Base-by-base conservation (phyloP, 1,140 invertebrate genomes). In the Amphibalanus amphitrite region DNA sequence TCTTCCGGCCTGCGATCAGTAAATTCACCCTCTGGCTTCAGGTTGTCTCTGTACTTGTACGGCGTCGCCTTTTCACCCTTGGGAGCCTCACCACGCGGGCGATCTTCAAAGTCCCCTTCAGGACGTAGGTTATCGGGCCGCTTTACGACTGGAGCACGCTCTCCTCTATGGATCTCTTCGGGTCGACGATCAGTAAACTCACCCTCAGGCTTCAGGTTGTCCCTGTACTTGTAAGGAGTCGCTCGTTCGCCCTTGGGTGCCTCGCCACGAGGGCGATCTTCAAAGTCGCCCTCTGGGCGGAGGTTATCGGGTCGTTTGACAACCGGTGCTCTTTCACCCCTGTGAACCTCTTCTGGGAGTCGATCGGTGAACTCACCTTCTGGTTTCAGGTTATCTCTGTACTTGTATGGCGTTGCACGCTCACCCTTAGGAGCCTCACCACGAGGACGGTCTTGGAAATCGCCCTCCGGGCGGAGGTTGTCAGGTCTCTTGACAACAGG, bases 11-110 rank as follows among this genome's bases (percentile, higher is more conserved):
- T 23, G n/a, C 80, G 77, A 70, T 84, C 81, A 71, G 85, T 83
- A 75, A 89, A 88, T 17, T 86, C 83, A 25, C 87, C 87, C 77
- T 87, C 82, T 40, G 82, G 80, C 74, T 79, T 82, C 0, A 89
- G 77, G 77, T 89, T 88, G 75, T 89, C 87, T 76, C 84, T 80
- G 3, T 81, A 85, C 74, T 82, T 84, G 4, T 83, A 81, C 64
- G 85, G 82, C 20, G 82, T 79, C 59, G 83, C 82, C 74, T 84
- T 81, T 74, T 88, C 86, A 0, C 83, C 81, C 25, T 69, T 76
- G 20, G 74, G 71, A 20, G 71, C 70, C 30, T 70, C 72, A n/a
- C 75, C 72, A 40, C 72, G 81, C 81, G 71, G 83, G 80, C 70
- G 72, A n/a, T 73, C 71, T 38, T 38, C 33, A 38, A 83, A 81